These are phyloP conservation scores for Tenrec ecaudatus DNA, from an alignment of 2,113 vertebrate genomes.

Conservation along the genomic window DNA sequence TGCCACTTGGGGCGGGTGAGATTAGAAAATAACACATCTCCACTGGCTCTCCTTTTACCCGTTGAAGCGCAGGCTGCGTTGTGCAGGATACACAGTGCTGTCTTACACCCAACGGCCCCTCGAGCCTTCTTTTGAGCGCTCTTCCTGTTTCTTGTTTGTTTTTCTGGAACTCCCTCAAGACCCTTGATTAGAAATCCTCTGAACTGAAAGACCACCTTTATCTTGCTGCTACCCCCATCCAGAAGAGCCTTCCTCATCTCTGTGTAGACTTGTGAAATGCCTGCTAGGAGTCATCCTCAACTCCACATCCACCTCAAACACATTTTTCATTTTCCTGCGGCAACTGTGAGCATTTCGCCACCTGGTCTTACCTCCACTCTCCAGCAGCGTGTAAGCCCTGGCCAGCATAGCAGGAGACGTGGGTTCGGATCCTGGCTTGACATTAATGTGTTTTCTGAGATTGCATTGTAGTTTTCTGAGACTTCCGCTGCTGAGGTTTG, in stretches of 20 bases:
- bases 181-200: neutral
- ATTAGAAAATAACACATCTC: neutral
- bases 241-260: neutral
- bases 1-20: neutral
- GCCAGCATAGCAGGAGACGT: neutral
- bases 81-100: neutral
- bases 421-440: neutral
- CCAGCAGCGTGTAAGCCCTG: neutral
- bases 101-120: rapidly evolving
- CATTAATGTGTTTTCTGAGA: neutral
- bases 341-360: neutral
- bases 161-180: neutral
- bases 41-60: neutral
- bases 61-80: neutral
- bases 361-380: neutral
- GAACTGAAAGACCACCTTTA: neutral
- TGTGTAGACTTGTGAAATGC: neutral
- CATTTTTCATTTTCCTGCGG: neutral
- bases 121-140: neutral
- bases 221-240: neutral
- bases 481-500: neutral
- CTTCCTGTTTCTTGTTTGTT: neutral
- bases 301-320: too few species aligned
- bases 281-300: neutral
- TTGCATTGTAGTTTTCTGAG: neutral